These are phyloP conservation scores for Balaenoptera acutorostrata DNA, from an alignment of 2,113 vertebrate genomes.

Conservation along the genomic window DNA sequence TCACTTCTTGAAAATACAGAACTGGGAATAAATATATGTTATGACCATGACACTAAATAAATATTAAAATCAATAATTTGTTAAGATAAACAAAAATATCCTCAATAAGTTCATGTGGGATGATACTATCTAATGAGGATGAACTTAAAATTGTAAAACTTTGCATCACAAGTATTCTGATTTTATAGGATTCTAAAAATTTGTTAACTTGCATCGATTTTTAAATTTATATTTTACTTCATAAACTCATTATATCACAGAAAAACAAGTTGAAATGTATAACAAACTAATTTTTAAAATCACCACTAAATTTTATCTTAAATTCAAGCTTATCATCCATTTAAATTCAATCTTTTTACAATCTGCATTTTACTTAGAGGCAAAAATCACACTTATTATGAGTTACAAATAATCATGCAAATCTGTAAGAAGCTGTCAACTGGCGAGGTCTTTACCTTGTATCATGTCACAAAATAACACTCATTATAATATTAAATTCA, in stretches of 20 bases:
- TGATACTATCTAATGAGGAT: not conserved
- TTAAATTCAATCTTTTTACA: slow-evolving; percentile 51
- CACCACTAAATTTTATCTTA: slow-evolving; percentile 10
- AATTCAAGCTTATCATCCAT: not conserved
- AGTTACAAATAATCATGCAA: slow-evolving; percentile 46
- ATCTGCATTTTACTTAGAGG: slow-evolving; percentile 42
- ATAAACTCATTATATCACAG: not conserved
- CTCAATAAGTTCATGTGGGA: not conserved
- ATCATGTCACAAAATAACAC: slow-evolving; percentile 30
- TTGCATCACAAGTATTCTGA: not conserved
- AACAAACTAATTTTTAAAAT: slow-evolving; percentile 2
- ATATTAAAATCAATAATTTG: slow-evolving; percentile 4
- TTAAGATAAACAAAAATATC: not conserved
- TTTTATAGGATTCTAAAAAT: slow-evolving; percentile 23
- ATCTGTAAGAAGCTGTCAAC: slow-evolving; percentile 35
- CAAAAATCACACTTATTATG: slow-evolving; percentile 41
- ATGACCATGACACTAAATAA: not conserved
- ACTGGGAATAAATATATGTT: not conserved
- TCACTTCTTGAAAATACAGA: slow-evolving; percentile 8
- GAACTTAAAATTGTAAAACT: not conserved
- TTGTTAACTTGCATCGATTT: not conserved
- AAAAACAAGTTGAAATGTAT: not conserved
- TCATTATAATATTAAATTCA: slow-evolving; percentile 48
- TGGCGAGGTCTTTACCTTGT: not conserved
- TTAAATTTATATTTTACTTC: slow-evolving; percentile 18